Evolutionary conservation across 2,888 invertebrate genomes (phyloP), one percentile per base, ranked within the genome.

Genomic region (Tortricodes alternella): DNA sequence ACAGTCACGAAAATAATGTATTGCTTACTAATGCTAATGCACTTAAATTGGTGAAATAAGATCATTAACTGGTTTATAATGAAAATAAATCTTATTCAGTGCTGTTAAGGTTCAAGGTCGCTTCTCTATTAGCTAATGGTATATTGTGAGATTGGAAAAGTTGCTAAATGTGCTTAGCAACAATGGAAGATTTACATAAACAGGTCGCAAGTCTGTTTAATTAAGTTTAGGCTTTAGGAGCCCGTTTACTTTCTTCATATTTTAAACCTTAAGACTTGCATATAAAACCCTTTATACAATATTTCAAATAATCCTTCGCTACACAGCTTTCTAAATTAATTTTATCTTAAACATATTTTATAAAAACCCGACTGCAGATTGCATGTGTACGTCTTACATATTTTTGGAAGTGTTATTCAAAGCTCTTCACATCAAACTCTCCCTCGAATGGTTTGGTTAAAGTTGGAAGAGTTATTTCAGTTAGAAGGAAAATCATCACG

Each of bases 141-240:
- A 27, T 49, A 49, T 38, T 49, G 48, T 49, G 48, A 75, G 74
- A 75, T 74, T 70, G 71, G 68, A 72, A 67, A 67, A 67, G 62
- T 67, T 38, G 27, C 29, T 23, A 39, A 38, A 49, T 68, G 71
- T 70, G 79, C 84, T 73, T 84, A 73, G 85, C 80, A 85, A 86
- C 86, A 85, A 77, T 76, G 74, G 63, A 61, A 70, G 65, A 78
- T 83, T 84, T 82, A 74, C 83, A 83, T 83, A 80, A 80, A 74
- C 74, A 73, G 73, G 72, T 71, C 68, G 66, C 62, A 65, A 68
- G 68, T 72, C 71, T 67, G 73, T 72, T 75, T 82, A 80, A 83
- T 83, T 81, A 78, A 78, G 71, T 78, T 80, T 72, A 73, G 73
- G 67, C 70, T 39, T 39, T 2, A 61, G 56, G 53, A 21, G 15